Percentiles rank a stretch among this genome's conserved stretches.
Conservation (phyloP, 2,888 invertebrate species). For the Lapara coniferarum region DNA sequence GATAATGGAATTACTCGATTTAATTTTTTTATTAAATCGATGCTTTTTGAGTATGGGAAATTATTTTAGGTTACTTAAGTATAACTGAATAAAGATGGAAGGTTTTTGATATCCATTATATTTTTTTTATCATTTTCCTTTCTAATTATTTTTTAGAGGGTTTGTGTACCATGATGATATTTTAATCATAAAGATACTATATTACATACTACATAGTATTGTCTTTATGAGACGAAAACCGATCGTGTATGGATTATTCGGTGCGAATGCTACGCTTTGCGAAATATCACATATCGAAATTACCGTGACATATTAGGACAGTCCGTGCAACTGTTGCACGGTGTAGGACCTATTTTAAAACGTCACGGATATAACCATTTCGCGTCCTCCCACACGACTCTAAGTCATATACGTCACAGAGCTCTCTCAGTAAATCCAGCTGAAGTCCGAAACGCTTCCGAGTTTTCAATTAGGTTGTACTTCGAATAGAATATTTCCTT, state of each 20-base stretch:
- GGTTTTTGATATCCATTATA: too few species aligned
- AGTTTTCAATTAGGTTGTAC: slow-evolving; percentile 33
- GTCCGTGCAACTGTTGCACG: too few species aligned
- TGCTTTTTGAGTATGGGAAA: not conserved
- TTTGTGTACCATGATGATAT: not conserved
- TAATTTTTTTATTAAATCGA: slow-evolving; percentile 17
- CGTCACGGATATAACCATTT: not conserved
- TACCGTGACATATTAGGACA: too few species aligned
- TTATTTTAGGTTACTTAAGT: not conserved
- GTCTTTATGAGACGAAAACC: too few species aligned
- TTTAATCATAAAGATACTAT: not conserved
- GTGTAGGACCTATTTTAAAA: not conserved
- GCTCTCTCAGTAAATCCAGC: slow-evolving; percentile 16
- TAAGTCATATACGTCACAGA: slow-evolving; percentile 24
- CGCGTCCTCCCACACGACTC: slow-evolving; percentile 24
- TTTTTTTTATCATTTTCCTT: too few species aligned
- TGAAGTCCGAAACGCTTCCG: slow-evolving; percentile 33
- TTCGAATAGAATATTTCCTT: slow-evolving; percentile 9
- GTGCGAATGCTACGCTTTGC: too few species aligned
- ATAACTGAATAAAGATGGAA: not conserved
- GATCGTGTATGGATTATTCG: too few species aligned
- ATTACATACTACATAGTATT: too few species aligned
- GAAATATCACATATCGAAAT: too few species aligned
- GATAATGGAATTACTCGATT: slow-evolving; percentile 23
- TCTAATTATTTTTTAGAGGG: too few species aligned